These are phyloP conservation scores for Synodontis membranacea DNA, from an alignment of 2,113 vertebrate genomes.

Conservation along the genomic window DNA sequence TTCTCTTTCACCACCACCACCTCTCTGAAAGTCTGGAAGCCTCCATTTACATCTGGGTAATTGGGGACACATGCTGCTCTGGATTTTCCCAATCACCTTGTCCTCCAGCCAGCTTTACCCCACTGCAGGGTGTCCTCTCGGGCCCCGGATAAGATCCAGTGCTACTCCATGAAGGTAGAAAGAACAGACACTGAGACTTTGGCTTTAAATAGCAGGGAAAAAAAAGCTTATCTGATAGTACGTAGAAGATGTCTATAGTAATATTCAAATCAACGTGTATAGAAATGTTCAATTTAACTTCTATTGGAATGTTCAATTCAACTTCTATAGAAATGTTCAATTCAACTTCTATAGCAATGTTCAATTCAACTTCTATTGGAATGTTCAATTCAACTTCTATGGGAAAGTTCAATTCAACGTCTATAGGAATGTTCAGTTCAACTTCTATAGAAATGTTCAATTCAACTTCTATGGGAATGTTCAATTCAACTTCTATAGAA, in stretches of 20 bases:
- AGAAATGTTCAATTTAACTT: too few species aligned
- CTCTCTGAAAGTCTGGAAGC: conserved; percentile 59
- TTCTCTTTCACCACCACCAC: conserved; percentile 59
- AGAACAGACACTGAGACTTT: conserved; percentile 36
- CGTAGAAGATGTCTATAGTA: conserved; percentile 68
- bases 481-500: too few species aligned
- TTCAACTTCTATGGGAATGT: too few species aligned
- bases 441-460: too few species aligned
- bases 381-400: too few species aligned
- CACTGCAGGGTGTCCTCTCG: conserved; percentile 59
- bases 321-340: too few species aligned
- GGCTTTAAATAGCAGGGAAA: conserved; percentile 61
- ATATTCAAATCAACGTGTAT: too few species aligned
- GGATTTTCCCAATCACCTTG: conserved; percentile 52
- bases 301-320: too few species aligned
- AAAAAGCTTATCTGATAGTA: conserved; percentile 50
- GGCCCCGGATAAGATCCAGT: conserved; percentile 58
- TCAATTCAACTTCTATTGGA: too few species aligned
- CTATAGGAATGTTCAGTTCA: too few species aligned
- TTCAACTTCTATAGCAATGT: too few species aligned
- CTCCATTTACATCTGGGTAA: conserved; percentile 68
- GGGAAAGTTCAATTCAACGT: too few species aligned
- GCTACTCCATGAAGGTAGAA: conserved; percentile 53
- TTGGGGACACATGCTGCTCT: conserved; percentile 72
- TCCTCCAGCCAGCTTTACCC: conserved; percentile 27